phyloP scores from a whole-genome alignment of 2,113 vertebrate genomes.

The Callipepla squamata region DNA sequence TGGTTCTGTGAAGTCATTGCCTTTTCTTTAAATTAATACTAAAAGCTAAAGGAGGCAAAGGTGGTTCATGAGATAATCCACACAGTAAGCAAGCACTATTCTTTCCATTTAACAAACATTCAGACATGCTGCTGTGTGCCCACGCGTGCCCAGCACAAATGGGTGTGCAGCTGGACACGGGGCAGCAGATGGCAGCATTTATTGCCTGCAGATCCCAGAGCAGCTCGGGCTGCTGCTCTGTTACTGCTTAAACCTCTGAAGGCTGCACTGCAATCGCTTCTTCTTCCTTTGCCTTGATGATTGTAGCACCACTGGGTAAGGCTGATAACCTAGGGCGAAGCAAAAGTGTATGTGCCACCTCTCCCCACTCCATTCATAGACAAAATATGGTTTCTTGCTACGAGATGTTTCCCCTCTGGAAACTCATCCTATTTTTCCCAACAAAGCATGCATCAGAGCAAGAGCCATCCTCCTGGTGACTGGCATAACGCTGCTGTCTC shows the following conservation, averaged over 20 bases:
- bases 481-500: neutral
- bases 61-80: fast-evolving
- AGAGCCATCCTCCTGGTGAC: neutral
- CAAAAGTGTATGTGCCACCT: fast-evolving
- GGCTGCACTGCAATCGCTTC: neutral
- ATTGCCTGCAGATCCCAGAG: neutral
- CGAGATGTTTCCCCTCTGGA: neutral
- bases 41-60: fast-evolving
- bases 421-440: neutral
- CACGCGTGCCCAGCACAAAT: fast-evolving
- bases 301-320: fast-evolving
- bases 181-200: slow-evolving; percentile 70
- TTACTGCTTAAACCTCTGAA: fast-evolving
- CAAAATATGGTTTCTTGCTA: neutral
- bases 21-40: neutral
- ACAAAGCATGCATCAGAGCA: neutral
- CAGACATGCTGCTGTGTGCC: fast-evolving
- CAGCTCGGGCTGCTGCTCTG: fast-evolving
- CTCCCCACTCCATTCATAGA: neutral
- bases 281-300: fast-evolving
- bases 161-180: neutral
- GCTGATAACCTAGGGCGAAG: neutral
- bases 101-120: fast-evolving
- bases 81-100: neutral
- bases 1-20: fast-evolving